Evolutionary conservation across 1,140 invertebrate species (phyloP).

Genomic region (Conus betulinus): DNA sequence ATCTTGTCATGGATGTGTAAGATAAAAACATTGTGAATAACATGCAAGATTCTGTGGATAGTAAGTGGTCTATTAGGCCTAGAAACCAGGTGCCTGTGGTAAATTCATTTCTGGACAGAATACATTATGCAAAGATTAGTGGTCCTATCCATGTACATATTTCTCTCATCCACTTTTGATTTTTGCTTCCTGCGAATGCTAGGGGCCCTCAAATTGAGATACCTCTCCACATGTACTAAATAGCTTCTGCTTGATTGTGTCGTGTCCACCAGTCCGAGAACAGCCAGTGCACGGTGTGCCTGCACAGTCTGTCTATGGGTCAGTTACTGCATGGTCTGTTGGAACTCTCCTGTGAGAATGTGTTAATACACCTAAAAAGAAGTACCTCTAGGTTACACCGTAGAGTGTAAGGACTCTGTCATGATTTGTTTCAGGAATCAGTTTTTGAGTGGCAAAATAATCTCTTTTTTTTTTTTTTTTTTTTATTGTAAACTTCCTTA

Average conservation of each 20-base stretch:
- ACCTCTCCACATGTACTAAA: conserved; percentile 34
- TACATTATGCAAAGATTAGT: not conserved
- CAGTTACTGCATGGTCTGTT: not conserved
- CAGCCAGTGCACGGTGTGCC: not conserved
- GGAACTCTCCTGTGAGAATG: not conserved
- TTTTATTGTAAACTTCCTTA: no score
- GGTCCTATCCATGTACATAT: not conserved
- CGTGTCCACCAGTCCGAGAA: not conserved
- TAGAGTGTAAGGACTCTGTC: not conserved
- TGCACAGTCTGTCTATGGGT: not conserved
- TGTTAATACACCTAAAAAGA: not conserved
- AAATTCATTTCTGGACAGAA: no score
- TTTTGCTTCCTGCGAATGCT: conserved; percentile 17
- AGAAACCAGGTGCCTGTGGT: no score
- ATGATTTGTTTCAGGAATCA: no score
- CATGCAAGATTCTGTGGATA: no score
- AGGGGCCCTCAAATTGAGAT: conserved; percentile 20
- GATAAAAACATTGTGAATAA: no score
- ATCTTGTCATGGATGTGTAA: no score
- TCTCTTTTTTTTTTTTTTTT: no score
- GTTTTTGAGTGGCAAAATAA: no score
- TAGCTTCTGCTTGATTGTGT: conserved; percentile 15
- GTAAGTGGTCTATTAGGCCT: no score
- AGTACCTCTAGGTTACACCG: not conserved
- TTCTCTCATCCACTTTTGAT: not conserved